Evolutionary conservation across 2,797 vertebrate species (phyloP), one percentile per base, ranked within the genome.

Genomic region (Huso huso): DNA sequence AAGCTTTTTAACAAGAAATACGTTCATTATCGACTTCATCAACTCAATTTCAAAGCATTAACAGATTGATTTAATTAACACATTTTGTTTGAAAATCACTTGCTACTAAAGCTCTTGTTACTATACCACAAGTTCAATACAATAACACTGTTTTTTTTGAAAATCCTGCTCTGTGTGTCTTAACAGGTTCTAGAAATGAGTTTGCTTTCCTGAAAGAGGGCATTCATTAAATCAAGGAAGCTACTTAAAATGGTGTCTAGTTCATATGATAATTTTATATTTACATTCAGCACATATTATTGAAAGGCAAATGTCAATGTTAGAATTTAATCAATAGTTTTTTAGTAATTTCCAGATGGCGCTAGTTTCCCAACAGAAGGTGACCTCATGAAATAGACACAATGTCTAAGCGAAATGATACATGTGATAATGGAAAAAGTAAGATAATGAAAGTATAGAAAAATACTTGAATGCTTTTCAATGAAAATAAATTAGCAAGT

Each of bases 141-240:
- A 23, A 23, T 23, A 23, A 23, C 23, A 23, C 1, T 23, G 23
- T 67, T 51, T 65, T 65, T 61, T 69, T 52, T 52, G 48, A 48
- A 18, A 65, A 64, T 65, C 37, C 62, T 61, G 65, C 65, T 61
- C 18, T 53, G 63, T 64, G 23, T 23, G 23, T 23, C 23, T 23
- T 23, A 23, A 23, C 3, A 23, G 23, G 23, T 23, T 23, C 79
- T 63, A 70, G 77, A 69, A 64, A 73, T 71, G 68, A 77, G 75
- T 71, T 72, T 74, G 64, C 70, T 75, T 70, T 72, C 75, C 70
- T 71, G 78, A 78, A 81, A 76, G 68, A 77, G 76, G 77, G 81
- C 81, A 82, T 84, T 80, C 77, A 69, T 72, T 69, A 79, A 76
- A 71, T 80, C 82, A 83, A 85, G 79, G 84, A 82, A 23, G 61